Conservation (phyloP, 2,888 invertebrate species). For the Stenurella melanura region DNA sequence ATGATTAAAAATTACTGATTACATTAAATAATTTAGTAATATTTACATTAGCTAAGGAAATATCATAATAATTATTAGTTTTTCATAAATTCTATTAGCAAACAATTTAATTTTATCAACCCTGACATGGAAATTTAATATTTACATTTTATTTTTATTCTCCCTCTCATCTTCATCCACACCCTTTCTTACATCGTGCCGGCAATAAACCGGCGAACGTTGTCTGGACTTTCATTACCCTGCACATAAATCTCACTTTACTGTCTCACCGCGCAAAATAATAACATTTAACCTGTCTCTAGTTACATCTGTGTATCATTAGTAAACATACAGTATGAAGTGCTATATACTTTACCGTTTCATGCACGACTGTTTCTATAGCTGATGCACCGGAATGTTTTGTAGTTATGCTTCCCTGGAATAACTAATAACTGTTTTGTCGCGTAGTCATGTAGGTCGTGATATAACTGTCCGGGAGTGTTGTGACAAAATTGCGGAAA, state of each 20-base stretch:
- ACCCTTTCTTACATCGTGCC: conserved; percentile 21
- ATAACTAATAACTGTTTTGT: conserved; percentile 31
- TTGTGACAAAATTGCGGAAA: conserved; percentile 16
- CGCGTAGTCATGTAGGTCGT: conserved; percentile 7
- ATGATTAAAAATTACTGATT: no score
- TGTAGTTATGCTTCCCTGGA: neutral
- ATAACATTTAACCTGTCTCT: conserved; percentile 48
- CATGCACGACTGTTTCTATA: conserved; percentile 2
- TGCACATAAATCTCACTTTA: conserved; percentile 61
- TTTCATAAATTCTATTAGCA: neutral
- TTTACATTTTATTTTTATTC: conserved; percentile 30
- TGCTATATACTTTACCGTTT: conserved; percentile 14
- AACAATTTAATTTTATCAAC: no score
- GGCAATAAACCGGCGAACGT: conserved; percentile 35
- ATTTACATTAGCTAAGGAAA: no score
- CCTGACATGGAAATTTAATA: neutral
- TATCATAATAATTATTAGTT: neutral
- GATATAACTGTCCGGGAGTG: neutral
- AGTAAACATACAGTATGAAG: conserved; percentile 33
- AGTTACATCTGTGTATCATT: conserved; percentile 42
- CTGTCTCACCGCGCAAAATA: conserved; percentile 50
- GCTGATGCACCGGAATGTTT: conserved; percentile 27
- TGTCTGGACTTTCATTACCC: conserved; percentile 62
- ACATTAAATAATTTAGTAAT: neutral
- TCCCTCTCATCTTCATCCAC: conserved; percentile 14